Conservation (phyloP, 2,797 vertebrate species). For the Novumbra hubbsi region DNA sequence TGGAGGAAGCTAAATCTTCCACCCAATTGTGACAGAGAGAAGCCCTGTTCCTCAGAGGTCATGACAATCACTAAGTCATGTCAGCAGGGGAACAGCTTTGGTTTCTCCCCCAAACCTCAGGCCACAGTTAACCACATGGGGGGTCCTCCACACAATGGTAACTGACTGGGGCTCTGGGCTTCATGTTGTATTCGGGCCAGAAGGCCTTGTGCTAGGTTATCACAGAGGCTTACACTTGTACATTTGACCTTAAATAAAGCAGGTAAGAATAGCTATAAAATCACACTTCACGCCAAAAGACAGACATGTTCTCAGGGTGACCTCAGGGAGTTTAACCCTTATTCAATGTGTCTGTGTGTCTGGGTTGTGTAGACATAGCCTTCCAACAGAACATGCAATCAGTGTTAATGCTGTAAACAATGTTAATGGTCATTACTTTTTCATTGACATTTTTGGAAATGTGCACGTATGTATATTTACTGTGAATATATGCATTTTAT, state of each 20-base stretch:
- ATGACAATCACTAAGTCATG: background rate
- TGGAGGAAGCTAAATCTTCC: slow-evolving; percentile 27
- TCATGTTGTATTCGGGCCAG: background rate
- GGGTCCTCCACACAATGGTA: slow-evolving; percentile 26
- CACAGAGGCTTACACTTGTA: background rate
- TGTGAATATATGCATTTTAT: background rate
- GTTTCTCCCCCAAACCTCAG: slow-evolving; percentile 14
- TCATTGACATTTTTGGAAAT: background rate
- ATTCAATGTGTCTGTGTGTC: background rate
- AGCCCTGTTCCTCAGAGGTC: slow-evolving; percentile 17
- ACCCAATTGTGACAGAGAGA: background rate
- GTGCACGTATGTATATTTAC: background rate
- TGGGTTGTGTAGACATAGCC: background rate
- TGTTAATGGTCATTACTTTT: background rate
- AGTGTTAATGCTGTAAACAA: background rate
- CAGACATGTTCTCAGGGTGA: background rate
- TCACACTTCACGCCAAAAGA: background rate
- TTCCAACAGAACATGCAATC: background rate
- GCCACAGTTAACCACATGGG: background rate
- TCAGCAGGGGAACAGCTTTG: background rate
- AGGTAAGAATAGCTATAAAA: background rate
- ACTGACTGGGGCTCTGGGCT: background rate
- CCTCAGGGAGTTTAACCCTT: too few species aligned
- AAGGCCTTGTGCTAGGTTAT: background rate
- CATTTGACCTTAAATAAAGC: too few species aligned